Evolutionary conservation across 2,797 vertebrate genomes (phyloP), one percentile per base, ranked within the genome.

Genomic region (Melanotaenia nigrans): DNA sequence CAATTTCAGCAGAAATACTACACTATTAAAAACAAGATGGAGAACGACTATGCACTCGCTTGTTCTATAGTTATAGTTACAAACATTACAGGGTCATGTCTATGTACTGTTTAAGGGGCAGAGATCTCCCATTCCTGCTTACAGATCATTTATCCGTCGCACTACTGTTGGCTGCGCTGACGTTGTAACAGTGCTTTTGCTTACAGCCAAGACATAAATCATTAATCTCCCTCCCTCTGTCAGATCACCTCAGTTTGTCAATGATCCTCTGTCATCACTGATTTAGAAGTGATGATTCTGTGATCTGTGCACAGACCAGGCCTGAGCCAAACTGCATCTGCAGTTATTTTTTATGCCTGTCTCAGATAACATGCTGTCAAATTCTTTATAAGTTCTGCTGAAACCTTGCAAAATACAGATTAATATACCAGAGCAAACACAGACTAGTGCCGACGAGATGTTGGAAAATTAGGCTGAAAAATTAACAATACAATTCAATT

Each of bases 251-350:
- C 81, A 68, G 67, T 65, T 76, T 64, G 72, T 77, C 84, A 79
- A 85, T 81, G 82, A 86, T 88, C 66, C 72, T 76, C 81, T 79
- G 80, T 86, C 82, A 79, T 60, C 25, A 45, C 70, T 81, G 79
- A 77, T 88, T 82, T 71, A 49, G 71, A 74, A 77, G 77, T 25
- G 70, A 74, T 64, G 77, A 73, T 68, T 71, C 69, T 81, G 47
- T 33, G 73, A 88, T 83, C 35, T 64, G 76, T 36, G 60, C 10
- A 20, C 71, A 35, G 68, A 77, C 56, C 38, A 35, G 45, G 22
- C 42, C 45, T 3, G 10, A 65, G 36, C 61, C 49, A 61, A 66
- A 61, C 56, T 28, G 45, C 67, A 59, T 13, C 60, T 40, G 38
- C 53, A 33, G 62, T 38, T 62, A 22, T 36, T 76, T 75, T 68